phyloP scores from a whole-genome alignment of 30 jellyfish, hydroid and myxozoan genomes.

The Hydra vulgaris region DNA sequence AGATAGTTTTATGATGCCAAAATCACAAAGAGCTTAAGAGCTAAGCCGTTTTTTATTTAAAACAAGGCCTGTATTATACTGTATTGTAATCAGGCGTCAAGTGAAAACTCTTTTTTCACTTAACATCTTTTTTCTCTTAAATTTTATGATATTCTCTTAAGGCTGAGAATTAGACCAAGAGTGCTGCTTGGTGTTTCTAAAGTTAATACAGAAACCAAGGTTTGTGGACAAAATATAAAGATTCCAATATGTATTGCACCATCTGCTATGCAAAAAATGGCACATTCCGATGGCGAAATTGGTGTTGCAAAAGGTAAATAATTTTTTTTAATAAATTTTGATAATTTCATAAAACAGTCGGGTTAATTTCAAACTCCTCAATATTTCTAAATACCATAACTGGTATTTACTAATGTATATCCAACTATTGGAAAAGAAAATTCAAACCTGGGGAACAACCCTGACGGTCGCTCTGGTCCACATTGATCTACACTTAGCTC shows the following conservation, averaged over 20 bases:
- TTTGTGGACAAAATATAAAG: constrained; percentile 32
- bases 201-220: constrained; percentile 41
- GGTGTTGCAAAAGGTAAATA: constrained; percentile 73
- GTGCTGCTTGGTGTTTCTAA: constrained; percentile 30
- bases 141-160: not conserved
- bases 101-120: no score
- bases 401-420: no score
- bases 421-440: no score
- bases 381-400: not conserved
- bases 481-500: no score
- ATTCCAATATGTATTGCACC: constrained; percentile 87
- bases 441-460: no score
- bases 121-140: no score
- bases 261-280: constrained; percentile 84
- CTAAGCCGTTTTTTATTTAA: no score
- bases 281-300: constrained; percentile 78
- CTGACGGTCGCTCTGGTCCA: no score
- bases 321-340: not conserved
- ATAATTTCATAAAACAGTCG: not conserved
- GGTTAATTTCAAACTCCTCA: not conserved
- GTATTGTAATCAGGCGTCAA: no score
- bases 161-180: constrained; percentile 59
- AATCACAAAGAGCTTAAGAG: no score
- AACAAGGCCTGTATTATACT: no score
- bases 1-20: no score